Evolutionary conservation across 1,140 invertebrate species (phyloP).

Genomic region (Tetramorium simillimum): DNA sequence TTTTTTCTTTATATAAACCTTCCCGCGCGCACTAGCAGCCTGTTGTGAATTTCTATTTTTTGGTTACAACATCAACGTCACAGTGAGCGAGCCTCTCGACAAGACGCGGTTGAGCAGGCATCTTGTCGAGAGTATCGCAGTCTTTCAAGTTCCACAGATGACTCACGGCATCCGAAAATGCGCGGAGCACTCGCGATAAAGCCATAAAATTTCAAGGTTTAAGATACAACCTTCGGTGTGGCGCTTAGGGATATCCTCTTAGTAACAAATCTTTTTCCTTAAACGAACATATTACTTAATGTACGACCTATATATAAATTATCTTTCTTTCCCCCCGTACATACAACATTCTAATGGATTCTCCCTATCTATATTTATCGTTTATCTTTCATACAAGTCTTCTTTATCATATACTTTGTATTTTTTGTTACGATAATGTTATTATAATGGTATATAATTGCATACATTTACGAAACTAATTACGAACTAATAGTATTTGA

Average conservation of each 20-base stretch:
- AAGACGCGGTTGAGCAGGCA: neutral
- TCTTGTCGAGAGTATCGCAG: constrained; percentile 24
- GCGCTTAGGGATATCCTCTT: constrained; percentile 63
- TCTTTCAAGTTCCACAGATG: constrained; percentile 25
- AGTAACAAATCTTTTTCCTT: constrained; percentile 72
- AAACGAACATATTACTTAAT: constrained; percentile 75
- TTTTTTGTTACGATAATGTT: constrained; percentile 68
- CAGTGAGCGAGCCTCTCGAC: neutral
- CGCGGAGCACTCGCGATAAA: constrained; percentile 40
- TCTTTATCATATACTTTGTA: constrained; percentile 68
- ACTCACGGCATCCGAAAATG: constrained; percentile 29
- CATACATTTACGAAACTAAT: constrained; percentile 71
- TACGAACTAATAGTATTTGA: constrained; percentile 78
- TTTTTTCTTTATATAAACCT: constrained; percentile 72
- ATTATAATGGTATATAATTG: constrained; percentile 72
- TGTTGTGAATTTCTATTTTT: constrained; percentile 77
- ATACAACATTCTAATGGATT: constrained; percentile 54
- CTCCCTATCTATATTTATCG: constrained; percentile 45
- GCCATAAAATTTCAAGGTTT: constrained; percentile 70
- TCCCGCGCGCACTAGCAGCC: constrained; percentile 76
- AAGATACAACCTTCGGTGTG: constrained; percentile 65
- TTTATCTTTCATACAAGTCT: constrained; percentile 60
- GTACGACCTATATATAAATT: constrained; percentile 67
- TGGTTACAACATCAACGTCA: constrained; percentile 76
- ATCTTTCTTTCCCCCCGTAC: constrained; percentile 66